These are phyloP conservation scores for Calameuta idolon DNA, from an alignment of 2,888 invertebrate species.

Conservation along the genomic window DNA sequence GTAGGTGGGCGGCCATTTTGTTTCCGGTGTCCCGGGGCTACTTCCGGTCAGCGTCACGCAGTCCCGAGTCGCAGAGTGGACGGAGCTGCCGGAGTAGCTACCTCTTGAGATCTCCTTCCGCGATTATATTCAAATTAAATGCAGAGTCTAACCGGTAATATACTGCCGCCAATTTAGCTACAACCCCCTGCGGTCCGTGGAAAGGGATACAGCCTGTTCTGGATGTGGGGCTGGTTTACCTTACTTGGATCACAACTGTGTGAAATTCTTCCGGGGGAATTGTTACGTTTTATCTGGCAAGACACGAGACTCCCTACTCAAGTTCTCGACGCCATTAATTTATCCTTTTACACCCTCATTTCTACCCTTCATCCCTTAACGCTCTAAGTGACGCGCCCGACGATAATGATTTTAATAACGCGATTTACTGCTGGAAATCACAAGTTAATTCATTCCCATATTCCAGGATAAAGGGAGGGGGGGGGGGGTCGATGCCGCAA, in stretches of 20 bases:
- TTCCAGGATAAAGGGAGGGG: too few relatives aligned
- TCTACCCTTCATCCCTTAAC: too few relatives aligned
- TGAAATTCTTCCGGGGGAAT: conserved; percentile 21
- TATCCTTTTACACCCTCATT: conserved; percentile 7
- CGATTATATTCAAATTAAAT: conserved; percentile 68
- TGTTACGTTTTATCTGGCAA: conserved; percentile 29
- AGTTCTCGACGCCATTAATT: conserved; percentile 12
- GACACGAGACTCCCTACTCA: neutral
- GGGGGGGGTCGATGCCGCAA: too few relatives aligned
- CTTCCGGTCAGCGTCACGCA: conserved; percentile 66
- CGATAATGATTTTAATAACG: too few relatives aligned
- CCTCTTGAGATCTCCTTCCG: conserved; percentile 61
- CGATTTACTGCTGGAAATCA: too few relatives aligned
- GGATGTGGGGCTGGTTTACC: conserved; percentile 52
- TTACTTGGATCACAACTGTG: conserved; percentile 35
- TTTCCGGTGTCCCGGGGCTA: conserved; percentile 65
- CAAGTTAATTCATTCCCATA: too few relatives aligned
- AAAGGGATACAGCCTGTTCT: conserved; percentile 1
- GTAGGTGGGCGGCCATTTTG: conserved; percentile 57
- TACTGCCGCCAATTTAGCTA: conserved; percentile 67
- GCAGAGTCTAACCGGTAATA: conserved; percentile 64
- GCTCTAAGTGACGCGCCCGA: too few relatives aligned
- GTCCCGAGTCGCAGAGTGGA: conserved; percentile 57
- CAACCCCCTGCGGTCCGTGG: conserved; percentile 50
- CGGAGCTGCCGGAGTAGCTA: conserved; percentile 46